Base-by-base conservation (phyloP, 2,113 vertebrate genomes). In the Fregetta grallaria region DNA sequence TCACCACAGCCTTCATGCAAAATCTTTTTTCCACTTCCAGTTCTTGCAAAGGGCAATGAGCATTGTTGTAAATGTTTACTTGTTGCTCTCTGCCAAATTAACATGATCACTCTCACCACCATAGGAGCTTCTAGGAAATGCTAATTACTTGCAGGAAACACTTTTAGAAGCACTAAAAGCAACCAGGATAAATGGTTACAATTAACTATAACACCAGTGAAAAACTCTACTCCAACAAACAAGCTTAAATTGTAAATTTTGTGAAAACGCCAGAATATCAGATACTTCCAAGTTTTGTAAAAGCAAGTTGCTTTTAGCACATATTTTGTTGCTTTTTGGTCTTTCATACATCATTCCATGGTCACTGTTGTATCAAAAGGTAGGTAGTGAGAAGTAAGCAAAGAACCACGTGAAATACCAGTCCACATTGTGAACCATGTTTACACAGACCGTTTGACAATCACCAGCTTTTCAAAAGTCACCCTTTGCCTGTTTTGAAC, bases 381-480 rank as follows among this genome's bases (percentile, higher is more conserved):
- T 7, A 47, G 17, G 15, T 2, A 34, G 19, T 32, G 25, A 66
- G 50, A 77, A 29, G 10, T 9, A 44, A 42, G 65, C 22, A 72
- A 78, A 74, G 16, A 44, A 36, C 7, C 1, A 61, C 38, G 34
- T 27, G 27, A 67, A 94, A 30, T 6, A 36, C 4, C n/a, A 49
- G 10, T 9, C 13, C 5, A 13, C 0, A 0, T 6, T 11, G 6
- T 47, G 55, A 90, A 20, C 4, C 26, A 27, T 25, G 8, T n/a
- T 74, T 73, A 34, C 17, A 32, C 1, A 16, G 17, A 30, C 7
- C 4, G 5, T 30, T 32, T 77, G 34, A 17, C 3, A 4, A 25
- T 22, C 1, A 0, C 11, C 6, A 10, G 3, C 38, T 89, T 66
- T 75, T 59, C n/a, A 44, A 15, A 53, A 70, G 27, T 40, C 26